Conservation (phyloP, 1,140 invertebrate genomes). For the Calephelis virginiensis region DNA sequence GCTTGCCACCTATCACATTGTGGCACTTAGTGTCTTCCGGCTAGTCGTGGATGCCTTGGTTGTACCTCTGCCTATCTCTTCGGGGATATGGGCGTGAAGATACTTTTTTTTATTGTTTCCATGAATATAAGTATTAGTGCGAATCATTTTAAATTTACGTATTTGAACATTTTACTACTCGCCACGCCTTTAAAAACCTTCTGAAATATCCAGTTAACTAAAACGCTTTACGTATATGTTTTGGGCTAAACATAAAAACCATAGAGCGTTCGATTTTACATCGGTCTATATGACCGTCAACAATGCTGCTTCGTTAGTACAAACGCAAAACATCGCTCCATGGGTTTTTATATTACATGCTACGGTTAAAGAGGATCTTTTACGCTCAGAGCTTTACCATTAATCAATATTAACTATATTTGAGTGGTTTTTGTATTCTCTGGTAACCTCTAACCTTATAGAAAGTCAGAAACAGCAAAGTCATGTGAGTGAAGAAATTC, state of each 20-base stretch:
- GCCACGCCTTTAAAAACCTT: no score
- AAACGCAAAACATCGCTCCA: conserved; percentile 40
- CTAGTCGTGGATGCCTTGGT: no score
- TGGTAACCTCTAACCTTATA: conserved; percentile 5
- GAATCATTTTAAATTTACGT: no score
- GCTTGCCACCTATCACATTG: no score
- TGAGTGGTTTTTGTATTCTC: conserved; percentile 10
- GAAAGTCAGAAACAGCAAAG: background rate
- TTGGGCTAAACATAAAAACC: conserved; percentile 28
- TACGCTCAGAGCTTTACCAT: conserved; percentile 33
- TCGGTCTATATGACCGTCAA: conserved; percentile 45
- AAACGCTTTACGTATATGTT: conserved; percentile 14
- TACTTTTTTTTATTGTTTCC: no score
- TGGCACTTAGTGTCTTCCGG: no score
- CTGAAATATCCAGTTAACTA: background rate
- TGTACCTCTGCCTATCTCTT: no score
- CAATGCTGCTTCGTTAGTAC: conserved; percentile 67
- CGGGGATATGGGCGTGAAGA: no score
- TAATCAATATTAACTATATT: conserved; percentile 40
- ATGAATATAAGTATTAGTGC: no score
- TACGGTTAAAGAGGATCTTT: conserved; percentile 48
- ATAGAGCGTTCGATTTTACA: conserved; percentile 52
- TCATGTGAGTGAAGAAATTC: conserved; percentile 8
- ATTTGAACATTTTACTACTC: no score
- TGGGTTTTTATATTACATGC: conserved; percentile 47